phyloP scores from a whole-genome alignment of 1,140 invertebrate species.

The Pentalonia nigronervosa region DNA sequence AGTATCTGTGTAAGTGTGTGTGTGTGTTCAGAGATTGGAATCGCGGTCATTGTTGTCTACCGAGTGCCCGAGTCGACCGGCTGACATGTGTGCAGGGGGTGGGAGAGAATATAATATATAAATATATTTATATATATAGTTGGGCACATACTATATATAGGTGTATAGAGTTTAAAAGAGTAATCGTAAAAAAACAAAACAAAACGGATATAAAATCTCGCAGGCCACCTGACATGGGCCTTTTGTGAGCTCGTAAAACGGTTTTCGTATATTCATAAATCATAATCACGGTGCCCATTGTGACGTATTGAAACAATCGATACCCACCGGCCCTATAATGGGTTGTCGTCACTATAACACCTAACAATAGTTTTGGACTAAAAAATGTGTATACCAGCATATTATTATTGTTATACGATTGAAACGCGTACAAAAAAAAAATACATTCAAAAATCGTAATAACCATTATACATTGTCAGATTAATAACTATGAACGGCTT shows the following conservation, averaged over 20 bases:
- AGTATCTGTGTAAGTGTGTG: neutral
- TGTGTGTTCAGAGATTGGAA: slow-evolving; percentile 32
- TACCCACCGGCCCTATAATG: neutral
- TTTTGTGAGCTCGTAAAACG: slow-evolving; percentile 36
- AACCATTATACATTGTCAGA: neutral
- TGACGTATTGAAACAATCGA: slow-evolving; percentile 50
- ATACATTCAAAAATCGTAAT: slow-evolving; percentile 25
- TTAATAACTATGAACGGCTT: neutral
- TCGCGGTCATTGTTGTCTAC: slow-evolving; percentile 50
- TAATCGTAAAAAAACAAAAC: slow-evolving; percentile 37
- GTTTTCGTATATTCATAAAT: slow-evolving; percentile 43
- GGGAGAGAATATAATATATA: neutral
- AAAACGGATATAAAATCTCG: slow-evolving; percentile 45
- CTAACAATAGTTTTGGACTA: neutral
- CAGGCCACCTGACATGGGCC: slow-evolving; percentile 31
- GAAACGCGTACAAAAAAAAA: neutral
- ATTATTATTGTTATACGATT: neutral
- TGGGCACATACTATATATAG: neutral
- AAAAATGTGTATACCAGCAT: neutral
- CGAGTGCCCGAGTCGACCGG: slow-evolving; percentile 7
- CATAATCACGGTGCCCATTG: slow-evolving; percentile 40
- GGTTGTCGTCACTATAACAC: slow-evolving; percentile 21
- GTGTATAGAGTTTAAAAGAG: slow-evolving; percentile 9
- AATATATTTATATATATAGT: neutral
- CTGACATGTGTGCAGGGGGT: neutral